Conservation (phyloP, 2,888 invertebrate genomes). For the Seira ritae region DNA sequence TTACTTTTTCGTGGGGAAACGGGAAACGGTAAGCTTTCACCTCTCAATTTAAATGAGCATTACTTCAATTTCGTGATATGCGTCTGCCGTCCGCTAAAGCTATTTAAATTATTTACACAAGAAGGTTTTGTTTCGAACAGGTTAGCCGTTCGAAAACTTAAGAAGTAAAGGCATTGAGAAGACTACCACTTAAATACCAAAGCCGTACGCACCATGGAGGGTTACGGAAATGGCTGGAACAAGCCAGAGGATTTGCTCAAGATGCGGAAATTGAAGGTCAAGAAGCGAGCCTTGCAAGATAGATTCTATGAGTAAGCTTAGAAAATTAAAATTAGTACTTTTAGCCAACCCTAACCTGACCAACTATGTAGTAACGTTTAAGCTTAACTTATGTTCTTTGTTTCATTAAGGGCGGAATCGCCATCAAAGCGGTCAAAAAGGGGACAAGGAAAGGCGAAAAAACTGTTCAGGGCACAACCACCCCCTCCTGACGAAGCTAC, state of each 20-base stretch:
- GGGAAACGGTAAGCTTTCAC: too few species aligned
- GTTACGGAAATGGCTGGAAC: conserved; percentile 77
- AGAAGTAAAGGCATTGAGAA: too few species aligned
- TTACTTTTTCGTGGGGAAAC: too few species aligned
- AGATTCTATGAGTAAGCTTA: conserved; percentile 76
- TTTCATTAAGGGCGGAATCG: conserved; percentile 34
- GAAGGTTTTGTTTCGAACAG: too few species aligned
- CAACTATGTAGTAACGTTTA: too few species aligned
- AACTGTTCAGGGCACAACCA: conserved; percentile 57
- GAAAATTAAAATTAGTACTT: not conserved
- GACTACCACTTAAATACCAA: not conserved
- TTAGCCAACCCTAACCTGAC: too few species aligned
- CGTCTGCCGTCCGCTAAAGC: too few species aligned
- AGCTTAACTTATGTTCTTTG: too few species aligned
- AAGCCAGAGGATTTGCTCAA: conserved; percentile 82
- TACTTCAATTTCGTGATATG: too few species aligned
- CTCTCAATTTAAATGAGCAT: too few species aligned
- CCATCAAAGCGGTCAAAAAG: conserved; percentile 51
- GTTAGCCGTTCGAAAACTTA: too few species aligned
- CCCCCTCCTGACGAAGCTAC: conserved; percentile 65
- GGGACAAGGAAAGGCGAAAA: conserved; percentile 37
- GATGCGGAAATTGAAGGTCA: conserved; percentile 85
- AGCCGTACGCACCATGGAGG: conserved; percentile 30
- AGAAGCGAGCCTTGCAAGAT: conserved; percentile 86
- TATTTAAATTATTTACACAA: too few species aligned